Conservation (phyloP, 2,888 invertebrate genomes). For the Cecidostiba fungosa region DNA sequence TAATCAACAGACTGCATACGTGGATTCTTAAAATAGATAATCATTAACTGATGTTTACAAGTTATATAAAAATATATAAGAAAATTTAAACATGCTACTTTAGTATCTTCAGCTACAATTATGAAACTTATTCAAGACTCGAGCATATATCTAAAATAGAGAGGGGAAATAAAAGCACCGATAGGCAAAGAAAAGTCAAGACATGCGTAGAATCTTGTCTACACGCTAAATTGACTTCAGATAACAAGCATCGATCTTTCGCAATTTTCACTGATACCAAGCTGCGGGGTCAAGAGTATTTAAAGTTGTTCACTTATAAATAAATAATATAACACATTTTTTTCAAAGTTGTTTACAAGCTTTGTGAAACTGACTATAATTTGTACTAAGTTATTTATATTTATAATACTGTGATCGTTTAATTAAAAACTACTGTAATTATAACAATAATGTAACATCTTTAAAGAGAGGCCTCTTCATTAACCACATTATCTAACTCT, state of each 20-base stretch:
- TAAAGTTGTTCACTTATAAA: too few relatives aligned
- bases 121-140: not conserved
- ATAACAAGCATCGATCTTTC: constrained; percentile 32
- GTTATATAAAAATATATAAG: not conserved
- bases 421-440: too few relatives aligned
- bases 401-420: too few relatives aligned
- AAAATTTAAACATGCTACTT: not conserved
- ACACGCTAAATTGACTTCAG: constrained; percentile 22
- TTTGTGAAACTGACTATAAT: too few relatives aligned
- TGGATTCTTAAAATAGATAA: constrained; percentile 8
- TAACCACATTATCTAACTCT: not conserved
- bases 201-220: not conserved
- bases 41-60: not conserved
- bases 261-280: not conserved
- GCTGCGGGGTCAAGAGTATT: not conserved
- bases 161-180: not conserved
- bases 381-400: too few relatives aligned
- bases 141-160: not conserved
- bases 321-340: too few relatives aligned
- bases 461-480: too few relatives aligned
- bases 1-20: not conserved
- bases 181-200: constrained; percentile 3
- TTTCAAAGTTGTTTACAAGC: too few relatives aligned
- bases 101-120: not conserved
- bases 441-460: too few relatives aligned